Conservation (phyloP, 1,140 invertebrate species). For the Drosophila saltans region DNA sequence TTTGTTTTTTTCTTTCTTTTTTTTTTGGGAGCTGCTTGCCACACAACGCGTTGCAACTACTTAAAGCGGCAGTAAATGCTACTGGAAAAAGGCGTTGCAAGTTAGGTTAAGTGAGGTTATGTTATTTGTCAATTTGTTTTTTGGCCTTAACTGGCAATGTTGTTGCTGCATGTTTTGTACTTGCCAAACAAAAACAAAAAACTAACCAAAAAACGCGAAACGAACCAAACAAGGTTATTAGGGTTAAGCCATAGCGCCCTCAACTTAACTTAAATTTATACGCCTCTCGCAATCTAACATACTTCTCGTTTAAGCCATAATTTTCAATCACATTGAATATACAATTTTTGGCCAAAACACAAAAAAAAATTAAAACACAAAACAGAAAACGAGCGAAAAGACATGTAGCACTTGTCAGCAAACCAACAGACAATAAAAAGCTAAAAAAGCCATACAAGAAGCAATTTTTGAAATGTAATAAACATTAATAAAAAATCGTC, state of each 20-base stretch:
- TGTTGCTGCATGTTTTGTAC: constrained; percentile 35
- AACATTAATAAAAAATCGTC: constrained; percentile 67
- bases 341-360: constrained; percentile 34
- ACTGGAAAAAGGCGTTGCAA: constrained; percentile 69
- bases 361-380: constrained; percentile 11
- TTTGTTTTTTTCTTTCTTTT: constrained; percentile 9
- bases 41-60: constrained; percentile 42
- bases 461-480: constrained; percentile 73
- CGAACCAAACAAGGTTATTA: constrained; percentile 70
- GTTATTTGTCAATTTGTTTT: constrained; percentile 82
- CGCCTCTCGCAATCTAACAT: constrained; percentile 27
- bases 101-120: constrained; percentile 75
- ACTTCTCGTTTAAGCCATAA: constrained; percentile 54
- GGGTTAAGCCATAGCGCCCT: constrained; percentile 54
- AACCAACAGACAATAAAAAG: constrained; percentile 71
- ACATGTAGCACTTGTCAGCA: constrained; percentile 78
- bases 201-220: background rate
- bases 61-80: constrained; percentile 26
- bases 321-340: constrained; percentile 73
- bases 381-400: constrained; percentile 71
- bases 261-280: constrained; percentile 18
- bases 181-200: constrained; percentile 30
- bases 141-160: constrained; percentile 58
- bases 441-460: constrained; percentile 51
- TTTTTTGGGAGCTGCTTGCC: constrained; percentile 21